A percentile compares a stretch with the other conserved stretches of the same genome.
phyloP scores from a whole-genome alignment of 2,113 vertebrate species.

The Cryptotis parvus region DNA sequence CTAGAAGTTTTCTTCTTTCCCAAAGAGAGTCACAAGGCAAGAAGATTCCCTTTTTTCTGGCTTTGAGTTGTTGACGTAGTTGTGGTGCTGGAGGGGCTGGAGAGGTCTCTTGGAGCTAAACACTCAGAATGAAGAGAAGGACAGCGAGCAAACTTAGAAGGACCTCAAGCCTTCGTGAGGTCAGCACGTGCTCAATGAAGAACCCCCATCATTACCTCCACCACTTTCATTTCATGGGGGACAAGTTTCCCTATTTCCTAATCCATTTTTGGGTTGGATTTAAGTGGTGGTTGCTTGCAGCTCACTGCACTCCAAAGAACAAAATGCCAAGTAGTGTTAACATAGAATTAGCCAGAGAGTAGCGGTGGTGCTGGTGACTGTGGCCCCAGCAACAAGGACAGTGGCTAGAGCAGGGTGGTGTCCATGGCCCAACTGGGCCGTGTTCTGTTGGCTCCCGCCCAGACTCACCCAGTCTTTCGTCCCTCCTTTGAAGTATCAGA shows the following conservation, averaged over 20 bases:
- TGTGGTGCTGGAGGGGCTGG: no score
- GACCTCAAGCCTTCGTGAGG: background rate
- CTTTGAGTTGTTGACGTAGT: no score
- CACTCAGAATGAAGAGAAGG: no score
- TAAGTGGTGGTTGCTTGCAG: background rate
- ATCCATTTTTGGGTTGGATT: background rate
- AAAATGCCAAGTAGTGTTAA: background rate
- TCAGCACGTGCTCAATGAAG: background rate
- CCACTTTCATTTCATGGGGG: background rate
- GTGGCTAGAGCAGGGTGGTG: no score
- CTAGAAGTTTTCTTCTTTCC: no score
- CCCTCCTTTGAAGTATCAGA: background rate
- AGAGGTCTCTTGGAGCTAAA: no score
- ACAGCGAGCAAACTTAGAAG: background rate
- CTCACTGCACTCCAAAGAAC: background rate
- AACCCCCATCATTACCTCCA: background rate
- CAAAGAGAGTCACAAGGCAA: no score
- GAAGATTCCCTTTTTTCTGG: no score
- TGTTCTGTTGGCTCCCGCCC: background rate
- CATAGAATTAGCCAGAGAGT: background rate
- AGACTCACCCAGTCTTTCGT: background rate
- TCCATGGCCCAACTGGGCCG: background rate
- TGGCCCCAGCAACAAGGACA: background rate
- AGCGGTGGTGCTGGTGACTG: background rate
- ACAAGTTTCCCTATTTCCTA: background rate